phyloP scores from a whole-genome alignment of 2,797 vertebrate species.

The Hephaestus fuliginosus region DNA sequence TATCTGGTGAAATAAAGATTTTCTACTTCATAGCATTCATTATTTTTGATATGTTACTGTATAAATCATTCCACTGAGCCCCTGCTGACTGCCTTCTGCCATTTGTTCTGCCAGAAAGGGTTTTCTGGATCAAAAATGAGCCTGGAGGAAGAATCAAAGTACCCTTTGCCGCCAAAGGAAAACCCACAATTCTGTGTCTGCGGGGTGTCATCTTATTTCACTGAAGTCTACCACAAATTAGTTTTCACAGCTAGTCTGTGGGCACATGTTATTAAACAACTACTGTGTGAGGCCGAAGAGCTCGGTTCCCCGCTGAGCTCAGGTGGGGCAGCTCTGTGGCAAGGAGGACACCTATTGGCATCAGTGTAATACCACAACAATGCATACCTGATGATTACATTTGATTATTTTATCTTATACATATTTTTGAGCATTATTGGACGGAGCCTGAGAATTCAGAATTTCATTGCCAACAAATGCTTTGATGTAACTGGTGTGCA shows the following conservation, averaged over 20 bases:
- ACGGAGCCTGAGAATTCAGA: too few relatives aligned
- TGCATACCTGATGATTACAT: background rate
- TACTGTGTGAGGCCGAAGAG: background rate
- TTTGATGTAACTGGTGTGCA: too few relatives aligned
- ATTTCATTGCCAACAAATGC: too few relatives aligned
- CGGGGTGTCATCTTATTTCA: constrained; percentile 19
- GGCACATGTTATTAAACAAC: background rate
- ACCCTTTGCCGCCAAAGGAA: background rate
- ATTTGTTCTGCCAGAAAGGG: background rate
- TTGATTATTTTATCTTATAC: too few relatives aligned
- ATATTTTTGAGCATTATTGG: too few relatives aligned
- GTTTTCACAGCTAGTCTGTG: constrained; percentile 17
- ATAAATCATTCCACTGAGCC: constrained; percentile 13
- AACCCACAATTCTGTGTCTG: background rate
- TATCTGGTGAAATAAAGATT: constrained; percentile 5
- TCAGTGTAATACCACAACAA: constrained; percentile 40
- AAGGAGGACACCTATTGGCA: constrained; percentile 71
- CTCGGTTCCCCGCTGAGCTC: background rate
- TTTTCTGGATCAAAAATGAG: constrained; percentile 8
- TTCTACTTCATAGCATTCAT: background rate
- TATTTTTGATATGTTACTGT: background rate
- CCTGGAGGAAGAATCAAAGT: background rate
- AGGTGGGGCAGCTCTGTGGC: constrained; percentile 17
- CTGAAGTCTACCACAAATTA: constrained; percentile 1
- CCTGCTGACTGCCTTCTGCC: constrained; percentile 8